Conservation (phyloP, 2,888 invertebrate species). For the Catocala sponsa region DNA sequence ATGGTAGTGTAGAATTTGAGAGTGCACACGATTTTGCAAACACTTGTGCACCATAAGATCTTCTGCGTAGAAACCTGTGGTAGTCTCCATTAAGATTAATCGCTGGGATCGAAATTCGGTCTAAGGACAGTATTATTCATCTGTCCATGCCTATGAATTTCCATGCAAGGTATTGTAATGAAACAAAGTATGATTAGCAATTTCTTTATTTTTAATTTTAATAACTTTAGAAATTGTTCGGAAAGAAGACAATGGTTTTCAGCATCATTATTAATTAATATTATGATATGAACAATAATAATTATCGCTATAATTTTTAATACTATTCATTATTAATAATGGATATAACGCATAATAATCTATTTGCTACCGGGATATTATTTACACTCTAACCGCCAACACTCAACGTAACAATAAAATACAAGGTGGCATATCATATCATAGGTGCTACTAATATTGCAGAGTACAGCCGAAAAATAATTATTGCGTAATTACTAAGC, state of each 20-base stretch:
- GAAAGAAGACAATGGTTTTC: conserved; percentile 91
- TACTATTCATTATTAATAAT: conserved; percentile 81
- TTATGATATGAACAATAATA: conserved; percentile 91
- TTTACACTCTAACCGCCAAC: conserved; percentile 74
- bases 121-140: no score
- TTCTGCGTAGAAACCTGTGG: no score
- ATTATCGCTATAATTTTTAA: conserved; percentile 83
- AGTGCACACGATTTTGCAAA: no score
- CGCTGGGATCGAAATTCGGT: no score
- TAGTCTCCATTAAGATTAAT: no score
- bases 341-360: conserved; percentile 82
- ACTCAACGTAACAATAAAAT: conserved; percentile 74
- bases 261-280: conserved; percentile 87
- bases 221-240: conserved; percentile 93
- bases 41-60: no score
- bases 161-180: conserved; percentile 41
- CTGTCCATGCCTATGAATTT: no score
- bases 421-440: conserved; percentile 57
- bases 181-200: conserved; percentile 83
- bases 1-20: no score
- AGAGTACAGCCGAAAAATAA: conserved; percentile 9
- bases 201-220: conserved; percentile 88
- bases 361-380: conserved; percentile 75
- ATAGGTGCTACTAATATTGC: conserved; percentile 65
- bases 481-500: background rate